phyloP scores from a whole-genome alignment of 2,888 invertebrate species.

The Hydropsyche betteni region DNA sequence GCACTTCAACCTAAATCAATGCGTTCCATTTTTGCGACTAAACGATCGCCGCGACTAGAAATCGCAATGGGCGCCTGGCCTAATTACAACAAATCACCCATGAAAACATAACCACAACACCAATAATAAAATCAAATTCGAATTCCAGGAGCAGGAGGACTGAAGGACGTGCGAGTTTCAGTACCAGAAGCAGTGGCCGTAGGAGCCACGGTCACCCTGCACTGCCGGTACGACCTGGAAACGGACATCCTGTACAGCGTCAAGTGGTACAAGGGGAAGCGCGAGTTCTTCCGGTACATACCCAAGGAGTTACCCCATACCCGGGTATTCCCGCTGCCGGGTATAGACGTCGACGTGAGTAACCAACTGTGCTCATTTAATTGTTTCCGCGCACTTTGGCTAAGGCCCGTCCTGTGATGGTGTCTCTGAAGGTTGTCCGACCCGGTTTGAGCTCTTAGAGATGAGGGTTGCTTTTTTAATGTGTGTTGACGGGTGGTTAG shows the following conservation, averaged over 20 bases:
- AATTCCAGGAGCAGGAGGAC: constrained; percentile 66
- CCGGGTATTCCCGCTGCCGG: constrained; percentile 75
- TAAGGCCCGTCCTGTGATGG: too few species aligned
- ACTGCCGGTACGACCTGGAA: constrained; percentile 79
- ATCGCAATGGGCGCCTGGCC: too few species aligned
- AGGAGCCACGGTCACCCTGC: constrained; percentile 77
- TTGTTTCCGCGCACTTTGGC: background rate
- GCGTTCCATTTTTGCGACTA: too few species aligned
- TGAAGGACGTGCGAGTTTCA: constrained; percentile 75
- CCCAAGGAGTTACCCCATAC: constrained; percentile 82
- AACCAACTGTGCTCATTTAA: constrained; percentile 39
- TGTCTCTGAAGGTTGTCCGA: too few species aligned
- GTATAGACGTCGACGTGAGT: constrained; percentile 80
- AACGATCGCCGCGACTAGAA: too few species aligned
- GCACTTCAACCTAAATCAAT: too few species aligned
- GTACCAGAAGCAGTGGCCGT: constrained; percentile 77
- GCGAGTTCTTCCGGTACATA: constrained; percentile 82
- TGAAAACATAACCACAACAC: too few species aligned
- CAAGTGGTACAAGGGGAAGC: constrained; percentile 81
- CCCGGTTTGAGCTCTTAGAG: too few species aligned
- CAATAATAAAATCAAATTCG: too few species aligned
- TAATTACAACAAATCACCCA: too few species aligned
- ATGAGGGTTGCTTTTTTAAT: too few species aligned
- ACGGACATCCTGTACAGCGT: constrained; percentile 79
- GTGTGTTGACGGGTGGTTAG: too few species aligned